These are phyloP conservation scores for Porites cylindrica DNA, from an alignment of 92 coral and sea anemone species.

Conservation along the genomic window DNA sequence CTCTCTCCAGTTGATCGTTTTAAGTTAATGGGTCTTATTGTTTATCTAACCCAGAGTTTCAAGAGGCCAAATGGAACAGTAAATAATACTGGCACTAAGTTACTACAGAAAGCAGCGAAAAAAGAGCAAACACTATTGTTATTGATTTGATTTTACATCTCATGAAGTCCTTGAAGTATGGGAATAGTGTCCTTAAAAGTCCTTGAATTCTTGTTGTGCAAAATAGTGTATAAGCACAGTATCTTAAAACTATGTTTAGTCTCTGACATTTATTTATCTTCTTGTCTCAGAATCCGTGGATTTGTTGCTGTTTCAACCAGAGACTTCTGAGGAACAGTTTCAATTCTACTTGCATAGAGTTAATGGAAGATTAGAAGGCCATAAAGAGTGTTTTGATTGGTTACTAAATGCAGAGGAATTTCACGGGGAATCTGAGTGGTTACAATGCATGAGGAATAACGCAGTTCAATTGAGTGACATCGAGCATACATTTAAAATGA, in stretches of 20 bases:
- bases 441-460: conserved; percentile 71
- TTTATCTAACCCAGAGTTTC: no score
- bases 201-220: not conserved
- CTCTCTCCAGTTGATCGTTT: no score
- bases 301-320: conserved; percentile 63
- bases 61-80: no score
- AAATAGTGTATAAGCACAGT: not conserved
- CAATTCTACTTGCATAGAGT: conserved; percentile 64
- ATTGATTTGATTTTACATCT: no score
- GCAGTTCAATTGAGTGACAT: conserved; percentile 53
- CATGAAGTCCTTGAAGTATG: no score
- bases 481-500: conserved; percentile 67
- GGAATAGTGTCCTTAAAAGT: no score
- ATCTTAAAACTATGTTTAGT: not conserved
- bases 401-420: conserved; percentile 80
- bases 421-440: conserved; percentile 65
- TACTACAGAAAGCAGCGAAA: no score
- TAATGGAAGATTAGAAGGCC: conserved; percentile 66
- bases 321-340: conserved; percentile 60
- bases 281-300: conserved; percentile 39
- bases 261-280: not conserved
- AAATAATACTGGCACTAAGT: no score
- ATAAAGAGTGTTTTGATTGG: conserved; percentile 84
- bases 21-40: no score
- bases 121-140: no score